Evolutionary conservation across 1,140 invertebrate species (phyloP), one percentile per base, ranked within the genome.

Genomic region (Grapholita molesta): DNA sequence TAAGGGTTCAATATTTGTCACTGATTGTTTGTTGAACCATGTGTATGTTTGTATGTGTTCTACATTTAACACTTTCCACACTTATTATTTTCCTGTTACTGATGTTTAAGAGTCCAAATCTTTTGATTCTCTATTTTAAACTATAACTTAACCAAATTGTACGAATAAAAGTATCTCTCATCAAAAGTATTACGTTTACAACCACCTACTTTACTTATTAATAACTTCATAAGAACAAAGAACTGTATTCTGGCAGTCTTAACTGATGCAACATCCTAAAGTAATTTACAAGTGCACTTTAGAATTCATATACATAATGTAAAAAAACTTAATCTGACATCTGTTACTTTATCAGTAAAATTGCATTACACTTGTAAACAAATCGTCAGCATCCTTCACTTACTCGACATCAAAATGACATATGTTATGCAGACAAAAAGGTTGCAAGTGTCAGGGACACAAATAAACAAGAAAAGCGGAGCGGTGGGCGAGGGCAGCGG

Each of bases 381-480:
- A 48, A 48, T 48, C 42, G 42, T 48, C 42, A 48, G 8, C 18
- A 48, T 48, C 42, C 42, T 48, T 48, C 15, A 48, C 42, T 48
- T 48, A 48, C 15, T 48, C n/a, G 7, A 61, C 28, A 61, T 25
- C 55, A 61, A 25, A 61, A 61, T 61, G 55, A 61, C 55, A 61
- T 61, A 25, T 61, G 55, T 61, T 30, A 25, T 28, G 12, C 24
- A 61, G 28, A 61, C 55, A 61, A 61, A 61, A 61, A 61, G 55
- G 28, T 61, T 61, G 55, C 24, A 61, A 30, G 25, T 61, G 55
- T 61, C 55, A 61, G 55, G 55, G 24, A 61, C 25, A 32, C 55
- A 61, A 61, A 61, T 32, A 61, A 32, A 32, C 55, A 28, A 28
- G 53, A 61, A 28, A 61, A 28, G n/a, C 55, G 25, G 11, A 61